Evolutionary conservation across 2,888 invertebrate species (phyloP).

Genomic region (Serripes groenlandicus): DNA sequence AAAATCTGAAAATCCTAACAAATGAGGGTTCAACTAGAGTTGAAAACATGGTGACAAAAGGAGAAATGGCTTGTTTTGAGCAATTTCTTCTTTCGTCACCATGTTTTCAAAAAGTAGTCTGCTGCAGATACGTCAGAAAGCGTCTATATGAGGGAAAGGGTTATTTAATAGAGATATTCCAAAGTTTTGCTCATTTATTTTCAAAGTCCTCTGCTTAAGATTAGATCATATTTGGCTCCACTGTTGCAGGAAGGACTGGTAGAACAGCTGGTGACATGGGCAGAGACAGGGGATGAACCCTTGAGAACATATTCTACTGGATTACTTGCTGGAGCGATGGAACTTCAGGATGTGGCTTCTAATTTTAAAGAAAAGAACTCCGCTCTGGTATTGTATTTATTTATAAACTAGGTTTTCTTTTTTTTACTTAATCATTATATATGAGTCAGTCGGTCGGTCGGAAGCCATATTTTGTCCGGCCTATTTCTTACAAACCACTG

Average conservation of each 20-base stretch:
- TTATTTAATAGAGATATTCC: no score
- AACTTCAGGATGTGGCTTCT: constrained; percentile 97
- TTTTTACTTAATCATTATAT: not conserved
- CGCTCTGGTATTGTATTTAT: constrained; percentile 88
- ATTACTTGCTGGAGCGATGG: constrained; percentile 97
- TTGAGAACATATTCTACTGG: constrained; percentile 98
- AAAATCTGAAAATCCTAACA: no score
- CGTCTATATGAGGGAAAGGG: no score
- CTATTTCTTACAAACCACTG: no score
- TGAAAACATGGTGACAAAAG: not conserved
- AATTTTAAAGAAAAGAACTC: constrained; percentile 95
- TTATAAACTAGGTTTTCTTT: no score
- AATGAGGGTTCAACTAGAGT: no score
- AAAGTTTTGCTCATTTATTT: not conserved
- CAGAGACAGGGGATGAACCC: constrained; percentile 94
- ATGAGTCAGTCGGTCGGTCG: no score
- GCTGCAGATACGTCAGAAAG: no score
- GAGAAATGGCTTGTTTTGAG: not conserved
- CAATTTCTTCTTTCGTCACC: not conserved
- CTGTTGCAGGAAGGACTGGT: constrained; percentile 92
- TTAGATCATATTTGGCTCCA: no score
- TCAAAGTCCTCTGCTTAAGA: not conserved
- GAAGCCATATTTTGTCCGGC: no score
- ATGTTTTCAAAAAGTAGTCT: not conserved
- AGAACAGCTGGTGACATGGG: constrained; percentile 95